Base-by-base conservation (phyloP, 2,113 vertebrate genomes). In the Lophotis ruficrista region DNA sequence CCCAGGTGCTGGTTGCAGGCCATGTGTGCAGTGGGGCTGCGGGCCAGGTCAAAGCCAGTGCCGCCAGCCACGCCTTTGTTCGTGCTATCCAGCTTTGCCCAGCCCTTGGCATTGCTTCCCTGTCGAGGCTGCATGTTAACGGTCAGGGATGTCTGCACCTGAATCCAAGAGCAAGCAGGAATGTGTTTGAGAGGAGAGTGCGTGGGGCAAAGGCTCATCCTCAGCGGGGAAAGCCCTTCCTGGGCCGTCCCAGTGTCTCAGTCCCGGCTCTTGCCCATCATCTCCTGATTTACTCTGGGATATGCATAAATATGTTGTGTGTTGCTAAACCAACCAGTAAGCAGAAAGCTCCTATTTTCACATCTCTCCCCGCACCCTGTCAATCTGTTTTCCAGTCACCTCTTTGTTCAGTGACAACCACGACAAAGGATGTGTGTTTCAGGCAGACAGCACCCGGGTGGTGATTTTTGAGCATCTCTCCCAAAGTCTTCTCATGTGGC, bases 11-110 rank as follows among this genome's bases (percentile, higher is more conserved):
- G 2, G 61, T 16, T 35, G 33, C 50, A 58, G 73, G 53, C 60
- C 4, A 0, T 1, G 72, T 2, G 1, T 1, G 5, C 3, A 0
- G n/a, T 14, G 76, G 64, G 53, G 23, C 65, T 68, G 53, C 2
- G 1, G 7, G 50, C 65, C 24, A 37, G 28, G 85, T 57, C 79
- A 25, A 33, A 10, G 16, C 7, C 22, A 0, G 37, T 6, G 61
- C 72, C 7, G 2, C n/a, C 9, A 2, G 35, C 61, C 8, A 0
- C 53, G 61, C 45, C 61, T 66, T 41, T 12, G 2, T 37, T 54
- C 3, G 1, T 8, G 30, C 43, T 15, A 35, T 12, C 80, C 0
- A 9, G 27, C 68, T 45, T 7, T 54, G 60, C 54, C 58, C 6
- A 2, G 65, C 45, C 58, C 23, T 64, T 25, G 68, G 68, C 1